Evolutionary conservation across 2,888 invertebrate species (phyloP), one percentile per base, ranked within the genome.

Genomic region (Mycalesis mineus): DNA sequence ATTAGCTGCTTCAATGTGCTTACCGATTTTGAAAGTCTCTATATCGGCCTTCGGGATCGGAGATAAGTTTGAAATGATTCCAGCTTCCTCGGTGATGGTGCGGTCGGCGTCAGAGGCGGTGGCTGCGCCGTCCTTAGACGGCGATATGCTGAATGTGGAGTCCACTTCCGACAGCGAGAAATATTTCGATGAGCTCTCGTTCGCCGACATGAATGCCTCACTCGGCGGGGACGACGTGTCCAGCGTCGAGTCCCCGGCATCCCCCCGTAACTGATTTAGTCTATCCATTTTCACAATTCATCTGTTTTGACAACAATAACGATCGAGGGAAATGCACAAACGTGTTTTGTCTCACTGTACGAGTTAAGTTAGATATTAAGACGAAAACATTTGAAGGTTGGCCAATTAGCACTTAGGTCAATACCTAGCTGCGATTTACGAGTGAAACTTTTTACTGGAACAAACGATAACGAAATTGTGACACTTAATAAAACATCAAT

Each of bases 271-370:
- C 75, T 87, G 82, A 69, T 74, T 85, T 77, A 88, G 67, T 74
- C 88, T 87, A 88, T 88, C 89, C 89, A 89, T 89, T 79, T 68
- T 77, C 83, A 80, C 84, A 78, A 82, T 81, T 87, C 88, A 89
- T 88, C 82, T 84, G 84, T 77, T 77, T 74, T 71, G 75, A 78
- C 72, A 64, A 65, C 60, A 68, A 69, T 67, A 58, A 57, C 55
- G 63, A 61, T 61, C 55, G 50, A 53, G 28, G 36, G 52, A 65
- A 57, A 62, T 61, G 29, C 56, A 48, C 44, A 28, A 55, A 66
- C 66, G 65, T 53, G 65, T 53, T 47, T 58, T 59, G 58, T 60
- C 57, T 59, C 58, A 64, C 61, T 67, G 59, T 64, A 68, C 68
- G 60, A 68, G 66, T 73, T 33, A 33, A 15, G 14, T 33, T 15